Base-by-base conservation (phyloP, 1,140 invertebrate genomes). In the Oncopodura yosiiana region DNA sequence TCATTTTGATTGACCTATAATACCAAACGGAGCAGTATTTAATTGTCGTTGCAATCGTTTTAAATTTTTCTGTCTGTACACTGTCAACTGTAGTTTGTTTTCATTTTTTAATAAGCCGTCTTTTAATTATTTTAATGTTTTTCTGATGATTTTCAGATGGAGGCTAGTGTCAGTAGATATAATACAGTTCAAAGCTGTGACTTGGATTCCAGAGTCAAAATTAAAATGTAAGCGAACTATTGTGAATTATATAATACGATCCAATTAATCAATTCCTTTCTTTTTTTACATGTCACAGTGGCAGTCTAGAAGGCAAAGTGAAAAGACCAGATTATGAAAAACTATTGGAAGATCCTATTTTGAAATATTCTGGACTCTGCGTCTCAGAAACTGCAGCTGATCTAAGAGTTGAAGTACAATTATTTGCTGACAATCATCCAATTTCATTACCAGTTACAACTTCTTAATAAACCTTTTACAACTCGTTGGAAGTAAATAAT, bases 381-480 rank as follows among this genome's bases (percentile, higher is more conserved):
- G 82, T 87, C 66, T 76, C 80, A 43, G 74, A 77, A 36, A 52
- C 52, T 46, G 67, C 73, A 34, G 84, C 91, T 4, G 91, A 96
- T 69, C 74, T 95, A 29, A 83, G 84, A 71, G 89, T 94, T 1
- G 83, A 82, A 6, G 81, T 89, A 64, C 84, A 95, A 75, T 79
- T 98, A 1, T 88, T 82, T 72, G 82, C 86, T 60, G 81, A 92
- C 69, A 84, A 84, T 44, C 76, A 82, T 58, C 81, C 86, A 1
- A 74, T 98, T 3, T 86, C 88, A 29, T 72, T 95, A 49, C 90
- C 93, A 14, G 84, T 94, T 24, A 80, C 81, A 36, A 96, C 93
- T 21, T 82, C 91, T 2, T 95, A 96, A n/a, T 66, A 97, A 95
- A 74, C 77, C 88, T 23, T 96, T 97, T 67, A 85, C 82, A 34